Conservation (phyloP, 2,797 vertebrate genomes). For the Micropoecilia bifurca region DNA sequence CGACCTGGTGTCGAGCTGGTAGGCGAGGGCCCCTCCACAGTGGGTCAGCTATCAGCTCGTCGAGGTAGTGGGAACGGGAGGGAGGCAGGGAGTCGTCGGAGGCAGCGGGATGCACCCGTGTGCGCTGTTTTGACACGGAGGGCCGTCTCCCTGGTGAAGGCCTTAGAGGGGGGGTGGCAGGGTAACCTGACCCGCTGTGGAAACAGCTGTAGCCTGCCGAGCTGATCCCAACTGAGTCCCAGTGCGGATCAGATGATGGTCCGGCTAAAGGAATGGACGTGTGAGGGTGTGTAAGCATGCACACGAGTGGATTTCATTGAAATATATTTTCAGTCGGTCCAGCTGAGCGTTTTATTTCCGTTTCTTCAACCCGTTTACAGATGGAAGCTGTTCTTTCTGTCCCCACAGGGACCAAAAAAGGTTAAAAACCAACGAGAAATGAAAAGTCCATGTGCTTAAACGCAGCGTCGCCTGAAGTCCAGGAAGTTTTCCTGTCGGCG, state of each 20-base stretch:
- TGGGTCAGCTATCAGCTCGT: not conserved
- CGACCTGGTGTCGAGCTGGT: not conserved
- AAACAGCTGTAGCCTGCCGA: conserved; percentile 74
- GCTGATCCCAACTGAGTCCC: conserved; percentile 56
- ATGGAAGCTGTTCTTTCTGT: not conserved
- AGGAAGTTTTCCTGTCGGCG: conserved; percentile 11
- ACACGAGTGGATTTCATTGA: conserved; percentile 9
- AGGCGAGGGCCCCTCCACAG: conserved; percentile 2
- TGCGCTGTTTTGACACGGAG: conserved; percentile 63
- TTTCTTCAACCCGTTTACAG: not conserved
- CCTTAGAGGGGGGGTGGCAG: conserved; percentile 40
- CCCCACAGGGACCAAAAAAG: not conserved
- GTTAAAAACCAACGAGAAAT: not conserved
- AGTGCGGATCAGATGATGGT: conserved; percentile 67
- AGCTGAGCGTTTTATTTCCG: not conserved
- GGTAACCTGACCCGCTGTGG: conserved; percentile 67
- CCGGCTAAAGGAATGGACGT: conserved; percentile 53
- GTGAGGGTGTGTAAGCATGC: not conserved
- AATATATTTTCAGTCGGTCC: not conserved
- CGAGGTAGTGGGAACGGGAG: conserved; percentile 20
- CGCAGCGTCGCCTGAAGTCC: not conserved
- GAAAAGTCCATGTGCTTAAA: not conserved
- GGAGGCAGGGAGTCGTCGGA: conserved; percentile 27
- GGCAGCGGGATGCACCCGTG: conserved; percentile 18
- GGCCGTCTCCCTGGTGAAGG: conserved; percentile 73